These are phyloP conservation scores for Pangasius krempfi DNA, from an alignment of 2,797 vertebrate species.

Conservation along the genomic window DNA sequence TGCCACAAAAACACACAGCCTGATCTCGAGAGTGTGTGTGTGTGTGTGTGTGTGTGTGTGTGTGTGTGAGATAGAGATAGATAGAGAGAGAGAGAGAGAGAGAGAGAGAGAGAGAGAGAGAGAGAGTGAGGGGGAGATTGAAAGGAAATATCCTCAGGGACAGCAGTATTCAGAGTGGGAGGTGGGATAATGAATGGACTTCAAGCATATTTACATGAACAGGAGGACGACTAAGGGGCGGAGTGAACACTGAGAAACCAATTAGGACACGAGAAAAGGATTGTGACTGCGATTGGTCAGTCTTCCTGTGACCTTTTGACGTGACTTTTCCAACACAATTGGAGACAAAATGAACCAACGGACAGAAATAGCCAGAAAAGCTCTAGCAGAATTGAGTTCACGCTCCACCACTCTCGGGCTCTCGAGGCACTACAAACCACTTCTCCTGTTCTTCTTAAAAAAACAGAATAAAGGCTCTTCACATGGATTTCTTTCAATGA, in stretches of 20 bases:
- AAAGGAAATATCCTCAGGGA: conserved; percentile 29
- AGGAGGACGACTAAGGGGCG: conserved; percentile 31
- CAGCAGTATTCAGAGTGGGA: conserved; percentile 34
- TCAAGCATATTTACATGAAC: conserved; percentile 44
- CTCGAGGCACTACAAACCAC: not conserved
- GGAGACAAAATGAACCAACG: conserved; percentile 6
- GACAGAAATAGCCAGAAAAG: not conserved
- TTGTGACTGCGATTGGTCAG: conserved; percentile 45
- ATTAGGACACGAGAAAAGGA: conserved; percentile 39
- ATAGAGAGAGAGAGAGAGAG: conserved; percentile 7
- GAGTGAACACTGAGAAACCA: conserved; percentile 21
- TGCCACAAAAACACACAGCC: not conserved
- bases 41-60: too few relatives aligned
- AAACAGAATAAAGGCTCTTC: not conserved
- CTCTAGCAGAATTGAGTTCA: not conserved
- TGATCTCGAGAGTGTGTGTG: not conserved
- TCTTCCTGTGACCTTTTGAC: conserved; percentile 52
- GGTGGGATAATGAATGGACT: conserved; percentile 39
- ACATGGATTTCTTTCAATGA: not conserved
- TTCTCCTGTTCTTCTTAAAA: not conserved
- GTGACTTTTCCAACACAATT: conserved; percentile 4
- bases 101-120: conserved; percentile 6
- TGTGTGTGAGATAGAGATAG: not conserved
- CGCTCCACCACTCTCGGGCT: not conserved
- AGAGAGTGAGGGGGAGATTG: not conserved